phyloP scores from a whole-genome alignment of 2,797 vertebrate genomes.

The Nasua narica region DNA sequence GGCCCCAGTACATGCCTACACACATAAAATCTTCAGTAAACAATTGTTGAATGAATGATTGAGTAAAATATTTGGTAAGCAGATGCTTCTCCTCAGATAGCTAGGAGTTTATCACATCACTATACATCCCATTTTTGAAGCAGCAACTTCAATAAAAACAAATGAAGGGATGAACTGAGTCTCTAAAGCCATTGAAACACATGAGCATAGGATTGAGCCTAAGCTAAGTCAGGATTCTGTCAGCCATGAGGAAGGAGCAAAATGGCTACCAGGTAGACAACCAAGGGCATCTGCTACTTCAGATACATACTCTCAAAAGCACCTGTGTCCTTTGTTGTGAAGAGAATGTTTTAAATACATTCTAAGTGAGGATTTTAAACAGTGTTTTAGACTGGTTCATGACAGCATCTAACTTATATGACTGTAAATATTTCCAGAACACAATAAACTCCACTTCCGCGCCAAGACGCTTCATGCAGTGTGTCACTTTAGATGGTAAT shows the following conservation, averaged over 20 bases:
- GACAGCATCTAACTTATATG: constrained; percentile 52
- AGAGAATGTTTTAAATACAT: constrained; percentile 24
- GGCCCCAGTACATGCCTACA: background rate
- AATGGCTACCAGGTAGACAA: background rate
- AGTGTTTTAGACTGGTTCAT: constrained; percentile 37
- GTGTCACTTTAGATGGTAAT: constrained; percentile 61
- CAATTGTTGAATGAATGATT: background rate
- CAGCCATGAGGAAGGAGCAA: background rate
- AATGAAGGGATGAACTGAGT: background rate
- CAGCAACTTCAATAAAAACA: background rate
- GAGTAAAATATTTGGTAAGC: background rate
- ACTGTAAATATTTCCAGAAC: constrained; percentile 70
- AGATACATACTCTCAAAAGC: background rate
- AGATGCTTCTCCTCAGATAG: background rate
- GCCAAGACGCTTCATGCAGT: constrained; percentile 22
- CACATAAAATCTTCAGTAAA: background rate
- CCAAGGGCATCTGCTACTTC: background rate
- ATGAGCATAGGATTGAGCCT: background rate
- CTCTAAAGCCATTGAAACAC: background rate
- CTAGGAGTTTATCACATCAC: background rate
- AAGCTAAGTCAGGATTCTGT: background rate
- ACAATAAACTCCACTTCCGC: constrained; percentile 44
- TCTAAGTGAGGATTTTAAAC: constrained; percentile 32
- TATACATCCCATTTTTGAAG: background rate
- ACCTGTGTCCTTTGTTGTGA: background rate